A percentile compares a stretch with the other conserved stretches of the same genome.
Evolutionary conservation across 2,888 invertebrate species (phyloP).

Genomic region (Carcina quercana): DNA sequence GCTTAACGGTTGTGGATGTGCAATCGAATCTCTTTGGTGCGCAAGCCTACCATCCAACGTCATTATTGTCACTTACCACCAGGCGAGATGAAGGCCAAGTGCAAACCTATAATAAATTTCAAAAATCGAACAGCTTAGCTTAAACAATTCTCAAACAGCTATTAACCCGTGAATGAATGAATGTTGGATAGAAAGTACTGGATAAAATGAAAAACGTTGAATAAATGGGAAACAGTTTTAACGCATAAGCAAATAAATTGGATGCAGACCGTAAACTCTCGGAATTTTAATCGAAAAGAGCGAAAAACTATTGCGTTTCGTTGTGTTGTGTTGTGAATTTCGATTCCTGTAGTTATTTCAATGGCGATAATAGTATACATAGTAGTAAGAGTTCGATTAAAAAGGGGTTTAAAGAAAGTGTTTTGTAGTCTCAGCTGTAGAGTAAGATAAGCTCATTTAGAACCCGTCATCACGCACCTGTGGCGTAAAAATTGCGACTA

Average conservation of each 20-base stretch:
- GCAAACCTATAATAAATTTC: constrained; percentile 26
- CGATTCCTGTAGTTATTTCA: constrained; percentile 38
- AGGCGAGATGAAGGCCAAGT: not conserved
- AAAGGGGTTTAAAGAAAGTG: not conserved
- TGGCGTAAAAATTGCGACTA: no score
- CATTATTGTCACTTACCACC: not conserved
- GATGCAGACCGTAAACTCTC: constrained; percentile 39
- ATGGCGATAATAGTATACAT: constrained; percentile 12
- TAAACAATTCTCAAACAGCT: constrained; percentile 24
- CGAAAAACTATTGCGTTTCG: no score
- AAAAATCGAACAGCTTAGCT: constrained; percentile 23
- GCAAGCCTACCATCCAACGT: not conserved
- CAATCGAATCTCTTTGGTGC: not conserved
- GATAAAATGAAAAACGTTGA: constrained; percentile 2
- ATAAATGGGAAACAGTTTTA: constrained; percentile 25
- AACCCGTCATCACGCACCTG: no score
- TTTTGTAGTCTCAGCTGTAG: not conserved
- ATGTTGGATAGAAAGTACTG: not conserved
- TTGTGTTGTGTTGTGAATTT: constrained; percentile 28
- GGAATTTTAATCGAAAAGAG: constrained; percentile 47
- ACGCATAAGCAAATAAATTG: constrained; percentile 37
- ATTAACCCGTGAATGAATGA: constrained; percentile 22
- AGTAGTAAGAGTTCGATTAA: not conserved
- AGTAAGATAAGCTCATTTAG: no score
- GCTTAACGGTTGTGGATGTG: no score